Evolutionary conservation across 2,113 vertebrate species (phyloP).

Genomic region (Nesoenas mayeri): DNA sequence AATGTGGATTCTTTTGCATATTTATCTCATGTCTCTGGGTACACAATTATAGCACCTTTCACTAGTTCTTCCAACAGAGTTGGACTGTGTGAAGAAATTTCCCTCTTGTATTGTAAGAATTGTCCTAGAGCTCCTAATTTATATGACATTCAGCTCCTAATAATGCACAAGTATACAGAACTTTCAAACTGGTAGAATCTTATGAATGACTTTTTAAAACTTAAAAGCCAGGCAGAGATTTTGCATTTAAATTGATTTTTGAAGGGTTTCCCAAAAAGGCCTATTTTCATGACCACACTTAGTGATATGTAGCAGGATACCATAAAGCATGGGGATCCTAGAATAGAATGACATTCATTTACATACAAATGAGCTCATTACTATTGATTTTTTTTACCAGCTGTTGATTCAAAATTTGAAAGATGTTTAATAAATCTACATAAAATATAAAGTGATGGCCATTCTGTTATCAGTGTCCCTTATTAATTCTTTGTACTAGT

Average conservation of each 20-base stretch:
- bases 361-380: constrained; percentile 73
- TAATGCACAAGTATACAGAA: not conserved
- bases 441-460: constrained; percentile 47
- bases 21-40: not conserved
- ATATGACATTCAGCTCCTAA: not conserved
- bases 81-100: not conserved
- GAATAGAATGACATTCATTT: constrained; percentile 63
- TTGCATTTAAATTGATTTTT: constrained; percentile 64
- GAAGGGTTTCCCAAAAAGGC: not conserved
- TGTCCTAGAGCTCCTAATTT: not conserved
- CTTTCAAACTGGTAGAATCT: not conserved
- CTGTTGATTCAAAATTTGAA: constrained; percentile 65
- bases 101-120: not conserved
- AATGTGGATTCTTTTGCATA: not conserved
- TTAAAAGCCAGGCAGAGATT: constrained; percentile 16
- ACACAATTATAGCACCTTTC: not conserved
- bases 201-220: constrained; percentile 7
- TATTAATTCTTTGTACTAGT: constrained; percentile 19
- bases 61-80: not conserved
- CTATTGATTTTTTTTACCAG: constrained; percentile 48
- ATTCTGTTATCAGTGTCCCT: constrained; percentile 27
- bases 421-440: constrained; percentile 56
- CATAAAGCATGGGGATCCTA: constrained; percentile 26
- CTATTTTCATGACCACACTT: constrained; percentile 34
- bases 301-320: constrained; percentile 34